Conservation (phyloP, 2,797 vertebrate species). For the Zalophus californianus region DNA sequence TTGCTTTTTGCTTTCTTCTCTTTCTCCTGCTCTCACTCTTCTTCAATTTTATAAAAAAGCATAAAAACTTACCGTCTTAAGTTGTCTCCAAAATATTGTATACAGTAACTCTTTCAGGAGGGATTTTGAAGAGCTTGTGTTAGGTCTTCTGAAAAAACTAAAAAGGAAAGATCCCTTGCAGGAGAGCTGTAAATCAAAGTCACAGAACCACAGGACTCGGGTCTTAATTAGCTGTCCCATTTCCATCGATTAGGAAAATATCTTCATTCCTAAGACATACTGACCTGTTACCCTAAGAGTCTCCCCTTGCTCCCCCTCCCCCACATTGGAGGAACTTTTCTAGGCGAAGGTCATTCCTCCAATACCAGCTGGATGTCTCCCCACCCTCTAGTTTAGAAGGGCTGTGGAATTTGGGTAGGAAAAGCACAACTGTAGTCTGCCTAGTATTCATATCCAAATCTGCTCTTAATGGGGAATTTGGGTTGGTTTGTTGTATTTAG, state of each 20-base stretch:
- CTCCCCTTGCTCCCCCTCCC: background rate
- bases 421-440: background rate
- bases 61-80: background rate
- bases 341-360: background rate
- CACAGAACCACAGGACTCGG: background rate
- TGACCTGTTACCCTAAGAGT: background rate
- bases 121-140: constrained; percentile 15
- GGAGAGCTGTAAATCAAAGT: background rate
- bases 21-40: background rate
- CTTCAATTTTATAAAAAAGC: constrained; percentile 11
- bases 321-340: background rate
- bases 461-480: background rate
- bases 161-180: background rate
- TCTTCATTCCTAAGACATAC: background rate
- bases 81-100: background rate
- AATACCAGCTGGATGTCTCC: background rate
- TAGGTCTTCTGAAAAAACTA: constrained; percentile 7
- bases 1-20: background rate
- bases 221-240: background rate
- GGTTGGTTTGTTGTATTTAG: background rate
- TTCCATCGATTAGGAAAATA: background rate
- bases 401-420: background rate
- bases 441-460: background rate
- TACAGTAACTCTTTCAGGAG: background rate
- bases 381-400: background rate